These are phyloP conservation scores for Helicolenus hilgendorfi DNA, from an alignment of 2,797 vertebrate species.

Conservation along the genomic window DNA sequence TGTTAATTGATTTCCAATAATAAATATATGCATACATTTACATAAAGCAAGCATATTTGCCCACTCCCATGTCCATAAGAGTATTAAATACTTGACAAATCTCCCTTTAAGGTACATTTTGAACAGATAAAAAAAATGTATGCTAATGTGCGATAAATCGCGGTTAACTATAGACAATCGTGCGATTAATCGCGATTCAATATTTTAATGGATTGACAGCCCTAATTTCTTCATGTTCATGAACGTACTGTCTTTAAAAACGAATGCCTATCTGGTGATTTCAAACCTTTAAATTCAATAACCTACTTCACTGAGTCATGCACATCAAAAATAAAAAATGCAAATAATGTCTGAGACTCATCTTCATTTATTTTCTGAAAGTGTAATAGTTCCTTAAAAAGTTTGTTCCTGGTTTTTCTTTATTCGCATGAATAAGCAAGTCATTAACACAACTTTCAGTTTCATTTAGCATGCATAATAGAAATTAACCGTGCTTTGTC, in stretches of 20 bases:
- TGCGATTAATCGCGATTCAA: no score
- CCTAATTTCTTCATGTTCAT: not conserved
- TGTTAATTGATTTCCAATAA: no score
- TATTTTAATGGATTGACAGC: rapidly evolving
- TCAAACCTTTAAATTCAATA: not conserved
- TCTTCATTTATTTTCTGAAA: not conserved
- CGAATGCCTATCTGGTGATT: not conserved
- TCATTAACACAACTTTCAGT: slow-evolving; percentile 4
- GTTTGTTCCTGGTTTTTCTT: not conserved
- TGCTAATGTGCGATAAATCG: no score
- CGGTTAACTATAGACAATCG: no score
- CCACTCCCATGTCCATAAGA: no score
- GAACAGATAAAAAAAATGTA: no score
- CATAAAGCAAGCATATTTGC: no score
- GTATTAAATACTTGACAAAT: no score
- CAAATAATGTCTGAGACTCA: not conserved
- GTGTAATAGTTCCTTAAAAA: not conserved
- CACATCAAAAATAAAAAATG: not conserved
- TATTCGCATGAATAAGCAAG: not conserved
- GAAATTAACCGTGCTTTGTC: not conserved
- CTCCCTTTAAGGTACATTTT: no score
- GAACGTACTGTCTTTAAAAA: not conserved
- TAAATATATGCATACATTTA: no score
- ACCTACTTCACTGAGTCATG: not conserved
- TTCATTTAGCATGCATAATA: not conserved